Percentiles rank a stretch among this genome's conserved stretches.
Evolutionary conservation across 1,140 invertebrate genomes (phyloP).

Genomic region (Globodera rostochiensis): DNA sequence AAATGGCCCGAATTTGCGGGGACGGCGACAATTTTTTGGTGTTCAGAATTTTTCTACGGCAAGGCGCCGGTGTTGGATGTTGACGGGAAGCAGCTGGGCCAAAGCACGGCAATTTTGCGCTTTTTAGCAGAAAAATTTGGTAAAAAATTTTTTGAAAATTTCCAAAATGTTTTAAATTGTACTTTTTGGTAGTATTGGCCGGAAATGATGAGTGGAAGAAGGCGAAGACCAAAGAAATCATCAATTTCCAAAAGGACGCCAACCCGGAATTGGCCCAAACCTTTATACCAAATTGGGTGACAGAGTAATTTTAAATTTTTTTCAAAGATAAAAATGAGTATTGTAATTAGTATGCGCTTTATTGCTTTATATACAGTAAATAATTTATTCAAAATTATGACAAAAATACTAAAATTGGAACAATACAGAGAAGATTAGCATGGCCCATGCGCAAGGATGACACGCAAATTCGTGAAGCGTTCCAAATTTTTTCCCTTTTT

Average conservation of each 20-base stretch:
- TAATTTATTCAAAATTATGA: no score
- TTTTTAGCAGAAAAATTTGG: conserved; percentile 63
- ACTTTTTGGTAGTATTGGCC: not conserved
- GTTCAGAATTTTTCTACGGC: conserved; percentile 52
- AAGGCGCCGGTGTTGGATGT: conserved; percentile 63
- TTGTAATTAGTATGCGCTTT: no score
- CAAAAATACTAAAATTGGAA: conserved; percentile 77
- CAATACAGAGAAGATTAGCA: conserved; percentile 91
- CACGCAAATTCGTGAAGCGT: conserved; percentile 77
- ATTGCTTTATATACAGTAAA: no score
- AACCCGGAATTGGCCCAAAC: conserved; percentile 7
- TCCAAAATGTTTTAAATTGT: conserved; percentile 9
- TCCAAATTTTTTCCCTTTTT: conserved; percentile 43
- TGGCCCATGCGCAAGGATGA: conserved; percentile 91
- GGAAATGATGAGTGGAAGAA: conserved; percentile 44
- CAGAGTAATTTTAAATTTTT: conserved; percentile 15
- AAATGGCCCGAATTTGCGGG: not conserved
- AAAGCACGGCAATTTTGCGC: conserved; percentile 54
- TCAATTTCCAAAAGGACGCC: conserved; percentile 30
- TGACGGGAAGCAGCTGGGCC: conserved; percentile 57
- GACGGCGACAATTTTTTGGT: not conserved
- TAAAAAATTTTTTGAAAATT: not conserved
- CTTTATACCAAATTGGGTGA: conserved; percentile 24
- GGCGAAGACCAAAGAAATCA: conserved; percentile 38
- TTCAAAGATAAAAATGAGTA: not conserved